A percentile compares a stretch with the other conserved stretches of the same genome.
phyloP scores from a whole-genome alignment of 23 tunicate species.

The Halocynthia roretzi region DNA sequence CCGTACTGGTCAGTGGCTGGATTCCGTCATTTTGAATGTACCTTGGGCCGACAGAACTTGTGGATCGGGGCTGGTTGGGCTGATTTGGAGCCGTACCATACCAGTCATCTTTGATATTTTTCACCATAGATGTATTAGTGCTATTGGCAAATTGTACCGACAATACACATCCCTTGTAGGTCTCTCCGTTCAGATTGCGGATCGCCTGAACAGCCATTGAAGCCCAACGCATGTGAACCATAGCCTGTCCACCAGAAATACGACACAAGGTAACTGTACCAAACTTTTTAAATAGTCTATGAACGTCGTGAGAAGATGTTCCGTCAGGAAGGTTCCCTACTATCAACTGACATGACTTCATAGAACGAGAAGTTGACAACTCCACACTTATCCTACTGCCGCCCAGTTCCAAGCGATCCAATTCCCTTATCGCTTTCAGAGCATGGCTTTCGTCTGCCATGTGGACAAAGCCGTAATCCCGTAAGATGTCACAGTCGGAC shows the following conservation, averaged over 20 bases:
- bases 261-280: conserved; percentile 89
- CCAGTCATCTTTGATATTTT: neutral
- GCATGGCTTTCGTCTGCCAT: conserved; percentile 76
- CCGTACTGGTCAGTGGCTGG: neutral
- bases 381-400: conserved; percentile 86
- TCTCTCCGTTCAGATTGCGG: conserved; percentile 76
- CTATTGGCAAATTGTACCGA: conserved; percentile 73
- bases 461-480: conserved; percentile 93
- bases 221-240: conserved; percentile 85
- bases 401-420: conserved; percentile 59
- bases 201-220: conserved; percentile 90
- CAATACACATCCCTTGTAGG: conserved; percentile 69
- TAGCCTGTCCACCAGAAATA: conserved; percentile 36
- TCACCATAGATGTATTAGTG: neutral
- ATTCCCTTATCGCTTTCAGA: conserved; percentile 51
- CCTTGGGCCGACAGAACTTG: neutral
- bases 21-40: neutral
- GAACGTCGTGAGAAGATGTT: conserved; percentile 54
- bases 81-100: conserved; percentile 1
- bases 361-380: conserved; percentile 78
- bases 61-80: neutral
- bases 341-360: conserved; percentile 81
- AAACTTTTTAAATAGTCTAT: conserved; percentile 84
- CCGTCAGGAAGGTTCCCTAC: conserved; percentile 72
- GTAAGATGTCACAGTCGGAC: conserved; percentile 79